Percentiles rank a stretch among this genome's conserved stretches.
These are phyloP conservation scores for Pelagia noctiluca DNA, from an alignment of 30 jellyfish, hydroid and myxozoan species.

Conservation along the genomic window DNA sequence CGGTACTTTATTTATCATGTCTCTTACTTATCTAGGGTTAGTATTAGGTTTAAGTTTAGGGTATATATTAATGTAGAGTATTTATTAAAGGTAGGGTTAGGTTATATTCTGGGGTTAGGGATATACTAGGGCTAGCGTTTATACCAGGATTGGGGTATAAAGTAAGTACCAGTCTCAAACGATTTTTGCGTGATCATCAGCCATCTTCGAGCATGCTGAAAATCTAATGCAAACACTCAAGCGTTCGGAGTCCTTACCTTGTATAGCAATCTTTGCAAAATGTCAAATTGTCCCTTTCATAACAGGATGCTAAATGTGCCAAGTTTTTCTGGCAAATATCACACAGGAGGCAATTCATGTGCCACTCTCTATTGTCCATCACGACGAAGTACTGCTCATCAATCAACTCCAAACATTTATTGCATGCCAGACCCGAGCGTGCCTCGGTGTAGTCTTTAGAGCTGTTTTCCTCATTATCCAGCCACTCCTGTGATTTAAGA, in stretches of 20 bases:
- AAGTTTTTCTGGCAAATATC: conserved; percentile 31
- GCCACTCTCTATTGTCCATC: conserved; percentile 12
- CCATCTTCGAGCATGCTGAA: background rate
- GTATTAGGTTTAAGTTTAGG: no score
- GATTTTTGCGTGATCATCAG: background rate
- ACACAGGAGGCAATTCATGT: conserved; percentile 36
- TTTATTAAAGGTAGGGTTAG: background rate
- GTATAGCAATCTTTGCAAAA: conserved; percentile 70
- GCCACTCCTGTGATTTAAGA: no score
- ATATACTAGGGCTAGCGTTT: background rate
- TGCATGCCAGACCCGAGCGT: background rate
- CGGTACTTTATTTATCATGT: no score
- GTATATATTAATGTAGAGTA: no score
- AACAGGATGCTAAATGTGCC: conserved; percentile 37
- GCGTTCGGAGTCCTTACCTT: conserved; percentile 13
- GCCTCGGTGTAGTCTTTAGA: background rate
- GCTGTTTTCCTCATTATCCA: background rate
- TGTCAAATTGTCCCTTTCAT: conserved; percentile 37
- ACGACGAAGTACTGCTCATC: conserved; percentile 3
- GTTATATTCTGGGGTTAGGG: background rate
- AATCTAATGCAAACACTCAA: background rate
- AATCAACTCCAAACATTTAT: background rate
- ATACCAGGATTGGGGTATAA: background rate
- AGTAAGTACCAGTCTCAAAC: background rate
- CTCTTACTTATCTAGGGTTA: no score